Conservation (phyloP, 1,140 invertebrate species). For the Tyrophagus putrescentiae region DNA sequence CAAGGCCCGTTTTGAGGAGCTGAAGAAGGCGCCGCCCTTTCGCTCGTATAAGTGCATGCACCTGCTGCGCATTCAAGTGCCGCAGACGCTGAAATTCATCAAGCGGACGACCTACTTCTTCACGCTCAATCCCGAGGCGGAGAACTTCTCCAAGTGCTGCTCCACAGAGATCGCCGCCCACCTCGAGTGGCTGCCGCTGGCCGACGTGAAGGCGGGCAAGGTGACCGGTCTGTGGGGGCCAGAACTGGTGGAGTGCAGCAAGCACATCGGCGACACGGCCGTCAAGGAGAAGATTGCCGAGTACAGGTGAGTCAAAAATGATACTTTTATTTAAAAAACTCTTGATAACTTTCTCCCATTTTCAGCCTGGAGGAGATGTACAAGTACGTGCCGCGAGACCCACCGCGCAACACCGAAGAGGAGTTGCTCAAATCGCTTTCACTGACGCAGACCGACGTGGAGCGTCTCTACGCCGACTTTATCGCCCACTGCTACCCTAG, state of each 20-base stretch:
- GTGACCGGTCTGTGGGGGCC: slow-evolving; percentile 7
- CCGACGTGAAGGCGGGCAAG: background rate
- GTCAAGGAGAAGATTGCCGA: background rate
- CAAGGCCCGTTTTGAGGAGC: background rate
- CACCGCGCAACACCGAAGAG: slow-evolving; percentile 19
- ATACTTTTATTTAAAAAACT: too few species aligned
- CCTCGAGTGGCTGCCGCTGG: slow-evolving; percentile 1
- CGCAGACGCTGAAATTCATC: slow-evolving; percentile 12
- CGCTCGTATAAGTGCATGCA: background rate
- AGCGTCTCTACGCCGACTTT: slow-evolving; percentile 19
- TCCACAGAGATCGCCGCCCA: background rate
- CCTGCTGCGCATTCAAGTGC: slow-evolving; percentile 10
- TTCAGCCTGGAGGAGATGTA: slow-evolving; percentile 18
- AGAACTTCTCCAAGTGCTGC: background rate
- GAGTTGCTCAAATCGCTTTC: slow-evolving; percentile 22
- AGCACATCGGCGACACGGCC: background rate
- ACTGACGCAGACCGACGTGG: slow-evolving; percentile 17
- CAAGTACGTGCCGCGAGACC: slow-evolving; percentile 17
- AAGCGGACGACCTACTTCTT: slow-evolving; percentile 10
- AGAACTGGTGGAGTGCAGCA: slow-evolving; percentile 1
- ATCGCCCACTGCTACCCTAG: slow-evolving; percentile 21
- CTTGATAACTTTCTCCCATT: too few species aligned
- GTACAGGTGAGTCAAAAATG: too few species aligned
- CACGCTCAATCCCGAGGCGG: background rate
- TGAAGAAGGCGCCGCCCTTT: background rate